A percentile compares a stretch with the other conserved stretches of the same genome.
Evolutionary conservation across 2,888 invertebrate genomes (phyloP).

Genomic region (Tachina fera): DNA sequence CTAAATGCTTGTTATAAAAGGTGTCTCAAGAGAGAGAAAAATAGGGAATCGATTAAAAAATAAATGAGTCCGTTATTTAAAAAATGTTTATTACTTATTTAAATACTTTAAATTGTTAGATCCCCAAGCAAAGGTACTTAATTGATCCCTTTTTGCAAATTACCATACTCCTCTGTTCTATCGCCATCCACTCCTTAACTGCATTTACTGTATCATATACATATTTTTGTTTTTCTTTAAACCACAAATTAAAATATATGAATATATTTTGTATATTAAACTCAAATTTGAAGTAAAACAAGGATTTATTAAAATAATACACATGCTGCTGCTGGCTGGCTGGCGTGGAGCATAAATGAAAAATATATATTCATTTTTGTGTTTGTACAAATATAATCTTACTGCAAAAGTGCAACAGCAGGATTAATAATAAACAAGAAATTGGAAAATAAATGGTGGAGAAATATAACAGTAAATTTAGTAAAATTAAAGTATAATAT

Average conservation of each 20-base stretch:
- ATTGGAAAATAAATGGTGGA: background rate
- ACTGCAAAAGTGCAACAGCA: background rate
- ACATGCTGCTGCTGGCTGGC: background rate
- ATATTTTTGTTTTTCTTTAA: background rate
- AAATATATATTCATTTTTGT: slow-evolving; percentile 7
- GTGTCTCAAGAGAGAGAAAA: no score
- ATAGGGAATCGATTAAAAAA: no score
- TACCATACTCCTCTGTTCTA: no score
- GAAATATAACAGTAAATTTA: slow-evolving; percentile 1
- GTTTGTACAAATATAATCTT: background rate
- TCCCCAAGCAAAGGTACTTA: no score
- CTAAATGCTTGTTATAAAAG: no score
- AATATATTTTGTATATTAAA: slow-evolving; percentile 19
- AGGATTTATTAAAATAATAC: slow-evolving; percentile 42
- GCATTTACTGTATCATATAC: background rate
- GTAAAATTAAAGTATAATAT: background rate
- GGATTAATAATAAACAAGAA: slow-evolving; percentile 23
- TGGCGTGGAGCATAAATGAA: background rate
- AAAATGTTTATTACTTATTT: no score
- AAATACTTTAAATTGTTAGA: no score
- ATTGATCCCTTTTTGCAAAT: no score
- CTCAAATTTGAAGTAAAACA: background rate
- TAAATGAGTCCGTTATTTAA: no score
- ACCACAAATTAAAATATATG: background rate
- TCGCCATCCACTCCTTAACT: no score